Percentiles rank a stretch among this genome's conserved stretches.
phyloP scores from a whole-genome alignment of 2,797 vertebrate species.

The Parauchenoglanis ngamensis region DNA sequence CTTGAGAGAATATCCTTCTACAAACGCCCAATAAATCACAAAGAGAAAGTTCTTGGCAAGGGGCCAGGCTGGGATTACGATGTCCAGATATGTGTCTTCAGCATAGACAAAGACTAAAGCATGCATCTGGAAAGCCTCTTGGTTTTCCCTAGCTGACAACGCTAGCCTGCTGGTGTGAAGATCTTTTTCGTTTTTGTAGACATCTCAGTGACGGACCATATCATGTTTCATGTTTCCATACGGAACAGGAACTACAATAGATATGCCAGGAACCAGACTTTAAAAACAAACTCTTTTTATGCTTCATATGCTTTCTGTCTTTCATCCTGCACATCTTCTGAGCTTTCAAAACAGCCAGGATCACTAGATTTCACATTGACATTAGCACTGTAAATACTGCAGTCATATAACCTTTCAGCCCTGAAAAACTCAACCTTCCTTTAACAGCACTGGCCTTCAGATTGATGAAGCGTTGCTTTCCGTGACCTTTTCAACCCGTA shows the following conservation, averaged over 20 bases:
- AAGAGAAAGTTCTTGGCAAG: conserved; percentile 48
- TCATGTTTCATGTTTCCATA: conserved; percentile 13
- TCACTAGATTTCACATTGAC: conserved; percentile 14
- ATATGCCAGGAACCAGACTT: conserved; percentile 22
- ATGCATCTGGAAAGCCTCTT: conserved; percentile 54
- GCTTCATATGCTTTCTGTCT: conserved; percentile 31
- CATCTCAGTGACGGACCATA: conserved; percentile 13
- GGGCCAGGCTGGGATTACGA: conserved; percentile 53
- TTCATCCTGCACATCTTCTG: conserved; percentile 30
- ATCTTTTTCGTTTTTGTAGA: conserved; percentile 9
- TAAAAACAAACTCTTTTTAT: conserved; percentile 22
- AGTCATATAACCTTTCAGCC: conserved; percentile 35
- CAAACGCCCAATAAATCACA: conserved; percentile 55
- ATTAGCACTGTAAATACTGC: conserved; percentile 33
- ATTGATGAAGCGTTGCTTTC: conserved; percentile 54
- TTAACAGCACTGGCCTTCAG: conserved; percentile 44
- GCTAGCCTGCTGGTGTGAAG: conserved; percentile 36
- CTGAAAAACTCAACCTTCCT: conserved; percentile 51
- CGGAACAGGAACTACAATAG: conserved; percentile 29
- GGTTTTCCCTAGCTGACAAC: conserved; percentile 49
- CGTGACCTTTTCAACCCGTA: conserved; percentile 73
- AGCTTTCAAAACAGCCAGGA: conserved; percentile 38
- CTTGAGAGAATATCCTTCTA: conserved; percentile 42
- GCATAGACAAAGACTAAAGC: conserved; percentile 51
- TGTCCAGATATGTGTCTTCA: conserved; percentile 63